phyloP scores from a whole-genome alignment of 1,140 invertebrate species.

The Himalopsyche phryganea region DNA sequence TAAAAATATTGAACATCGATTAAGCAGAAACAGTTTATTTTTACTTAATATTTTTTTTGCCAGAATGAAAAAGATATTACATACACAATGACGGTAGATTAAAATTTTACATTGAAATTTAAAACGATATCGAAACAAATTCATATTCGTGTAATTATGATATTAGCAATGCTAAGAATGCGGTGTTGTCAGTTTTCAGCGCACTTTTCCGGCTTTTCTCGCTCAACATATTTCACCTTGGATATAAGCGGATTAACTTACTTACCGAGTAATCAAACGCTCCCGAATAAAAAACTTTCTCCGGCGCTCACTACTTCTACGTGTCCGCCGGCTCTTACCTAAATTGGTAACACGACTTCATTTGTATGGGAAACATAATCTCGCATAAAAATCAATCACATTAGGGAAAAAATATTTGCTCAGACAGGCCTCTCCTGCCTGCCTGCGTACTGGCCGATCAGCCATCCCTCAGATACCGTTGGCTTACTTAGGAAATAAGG shows the following conservation, averaged over 20 bases:
- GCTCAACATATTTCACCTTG: neutral
- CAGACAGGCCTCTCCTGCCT: slow-evolving; percentile 21
- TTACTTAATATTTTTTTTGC: too few relatives aligned
- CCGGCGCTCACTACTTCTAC: slow-evolving; percentile 18
- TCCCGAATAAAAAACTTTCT: slow-evolving; percentile 32
- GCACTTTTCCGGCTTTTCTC: neutral
- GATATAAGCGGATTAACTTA: slow-evolving; percentile 18
- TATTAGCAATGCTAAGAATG: too few relatives aligned
- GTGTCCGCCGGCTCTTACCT: slow-evolving; percentile 33
- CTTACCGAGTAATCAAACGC: slow-evolving; percentile 32
- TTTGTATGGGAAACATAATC: slow-evolving; percentile 36
- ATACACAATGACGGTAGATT: too few relatives aligned
- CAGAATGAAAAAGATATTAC: too few relatives aligned
- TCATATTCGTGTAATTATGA: too few relatives aligned
- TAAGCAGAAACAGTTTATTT: too few relatives aligned
- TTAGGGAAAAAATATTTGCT: slow-evolving; percentile 32
- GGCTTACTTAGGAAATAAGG: neutral
- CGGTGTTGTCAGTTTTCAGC: too few relatives aligned
- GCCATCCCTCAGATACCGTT: neutral
- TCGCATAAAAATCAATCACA: slow-evolving; percentile 34
- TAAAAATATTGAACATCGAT: too few relatives aligned
- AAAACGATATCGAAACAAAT: too few relatives aligned
- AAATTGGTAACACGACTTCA: slow-evolving; percentile 33
- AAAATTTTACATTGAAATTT: too few relatives aligned
- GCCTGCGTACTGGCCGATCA: too few relatives aligned